Evolutionary conservation across 1,140 invertebrate species (phyloP), one percentile per base, ranked within the genome.

Genomic region (Pogonomyrmex barbatus): DNA sequence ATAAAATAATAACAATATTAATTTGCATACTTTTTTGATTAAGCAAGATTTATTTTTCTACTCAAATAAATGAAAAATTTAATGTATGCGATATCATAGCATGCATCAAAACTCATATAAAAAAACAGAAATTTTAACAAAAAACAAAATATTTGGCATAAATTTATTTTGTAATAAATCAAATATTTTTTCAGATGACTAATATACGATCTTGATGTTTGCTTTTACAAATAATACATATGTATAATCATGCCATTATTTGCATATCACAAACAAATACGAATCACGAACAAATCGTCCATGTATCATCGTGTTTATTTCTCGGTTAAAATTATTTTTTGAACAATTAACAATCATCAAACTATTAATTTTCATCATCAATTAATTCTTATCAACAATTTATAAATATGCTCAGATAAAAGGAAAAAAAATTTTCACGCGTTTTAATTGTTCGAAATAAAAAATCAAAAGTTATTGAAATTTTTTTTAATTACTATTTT

Each of bases 151-250:
- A 30, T 68, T 50, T 68, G 5, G 8, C 42, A 47, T 24, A 68
- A 68, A 68, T 50, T 68, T 68, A 68, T 68, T 47, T 68, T 47
- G 0, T 68, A 68, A 68, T 50, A 30, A 47, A 4, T 4, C 47
- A 68, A 33, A 47, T 2, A 68, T 30, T 68, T 45, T 47, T 47
- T 68, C 24, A 14, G 12, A 68, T 50, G 4, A 68, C 9, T 42
- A 67, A 14, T 5, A 8, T 65, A 17, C 14, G 30, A 0, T 30
- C 5, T 50, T 50, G n/a, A 1, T 47, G 10, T 30, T 50, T 68
- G 5, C 8, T 68, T 68, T 68, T 50, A 47, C 42, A 68, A 30
- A 50, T 50, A 24, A 24, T 24, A 24, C 24, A 68, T 45, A 45
- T 30, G 8, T 24, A 24, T 24, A 42, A 4, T 42, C 17, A n/a